Conservation (phyloP, 2,113 vertebrate species). For the Heloderma charlesbogerti region DNA sequence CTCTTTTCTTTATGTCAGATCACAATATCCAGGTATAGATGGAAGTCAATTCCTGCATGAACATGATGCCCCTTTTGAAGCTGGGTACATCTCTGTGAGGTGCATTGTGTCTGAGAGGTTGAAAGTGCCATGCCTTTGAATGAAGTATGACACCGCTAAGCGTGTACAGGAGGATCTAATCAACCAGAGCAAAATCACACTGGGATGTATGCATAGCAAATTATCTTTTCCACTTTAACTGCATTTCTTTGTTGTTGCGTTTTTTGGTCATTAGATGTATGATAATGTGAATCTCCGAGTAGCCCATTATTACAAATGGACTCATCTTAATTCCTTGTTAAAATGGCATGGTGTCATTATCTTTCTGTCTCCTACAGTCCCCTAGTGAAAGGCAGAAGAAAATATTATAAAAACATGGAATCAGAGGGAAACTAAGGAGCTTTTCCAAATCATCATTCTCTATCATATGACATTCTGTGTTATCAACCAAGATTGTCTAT, state of each 20-base stretch:
- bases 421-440: neutral
- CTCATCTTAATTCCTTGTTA: neutral
- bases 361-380: neutral
- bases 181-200: neutral
- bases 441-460: neutral
- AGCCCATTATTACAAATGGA: neutral
- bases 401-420: neutral
- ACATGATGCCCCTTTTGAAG: too few relatives aligned
- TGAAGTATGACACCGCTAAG: neutral
- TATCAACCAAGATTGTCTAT: neutral
- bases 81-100: neutral
- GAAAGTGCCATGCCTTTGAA: neutral
- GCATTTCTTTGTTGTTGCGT: neutral
- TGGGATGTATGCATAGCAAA: neutral
- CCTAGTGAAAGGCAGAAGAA: neutral
- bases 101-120: neutral
- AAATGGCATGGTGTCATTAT: neutral
- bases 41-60: too few relatives aligned
- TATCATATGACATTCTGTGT: neutral
- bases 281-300: neutral
- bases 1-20: neutral
- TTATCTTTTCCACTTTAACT: neutral
- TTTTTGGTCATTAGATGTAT: neutral
- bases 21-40: too few relatives aligned
- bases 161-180: neutral